Percentiles rank a stretch among this genome's conserved stretches.
These are phyloP conservation scores for Drosophila paranaensis DNA, from an alignment of 2,888 invertebrate species.

Conservation along the genomic window DNA sequence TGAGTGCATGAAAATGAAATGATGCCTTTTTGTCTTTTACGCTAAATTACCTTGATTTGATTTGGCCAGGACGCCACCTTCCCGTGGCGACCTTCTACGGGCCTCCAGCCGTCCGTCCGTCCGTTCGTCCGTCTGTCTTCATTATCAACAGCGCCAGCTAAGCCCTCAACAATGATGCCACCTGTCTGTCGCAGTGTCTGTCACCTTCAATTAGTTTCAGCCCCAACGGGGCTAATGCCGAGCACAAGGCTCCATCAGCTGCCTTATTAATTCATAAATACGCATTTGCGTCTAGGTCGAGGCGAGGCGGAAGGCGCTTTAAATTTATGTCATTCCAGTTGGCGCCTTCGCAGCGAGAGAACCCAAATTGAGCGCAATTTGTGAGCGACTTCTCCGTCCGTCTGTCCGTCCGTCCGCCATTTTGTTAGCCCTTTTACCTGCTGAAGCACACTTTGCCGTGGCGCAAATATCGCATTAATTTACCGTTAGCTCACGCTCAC, in stretches of 20 bases:
- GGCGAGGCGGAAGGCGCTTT: constrained; percentile 32
- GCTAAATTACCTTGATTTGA: constrained; percentile 80
- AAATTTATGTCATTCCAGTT: constrained; percentile 67
- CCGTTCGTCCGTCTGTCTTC: not conserved
- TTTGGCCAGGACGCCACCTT: constrained; percentile 46
- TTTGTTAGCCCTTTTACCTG: constrained; percentile 46
- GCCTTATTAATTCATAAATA: constrained; percentile 75
- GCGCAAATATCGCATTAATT: constrained; percentile 59
- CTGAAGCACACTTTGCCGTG: constrained; percentile 25
- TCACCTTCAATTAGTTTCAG: constrained; percentile 75
- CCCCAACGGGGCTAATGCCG: constrained; percentile 49
- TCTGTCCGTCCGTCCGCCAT: not conserved
- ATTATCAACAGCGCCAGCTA: constrained; percentile 3
- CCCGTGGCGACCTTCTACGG: constrained; percentile 16
- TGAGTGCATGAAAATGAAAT: constrained; percentile 60
- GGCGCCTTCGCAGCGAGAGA: not conserved
- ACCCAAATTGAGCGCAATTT: constrained; percentile 9
- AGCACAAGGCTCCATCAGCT: constrained; percentile 53
- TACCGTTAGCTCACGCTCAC: constrained; percentile 13
- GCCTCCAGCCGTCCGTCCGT: not conserved
- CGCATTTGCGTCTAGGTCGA: constrained; percentile 43
- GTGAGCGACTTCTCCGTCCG: not conserved
- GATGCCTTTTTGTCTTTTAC: constrained; percentile 79
- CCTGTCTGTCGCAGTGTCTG: constrained; percentile 15
- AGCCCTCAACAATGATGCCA: not conserved